Evolutionary conservation across 2,888 invertebrate genomes (phyloP).

Genomic region (Polyploca ridens): DNA sequence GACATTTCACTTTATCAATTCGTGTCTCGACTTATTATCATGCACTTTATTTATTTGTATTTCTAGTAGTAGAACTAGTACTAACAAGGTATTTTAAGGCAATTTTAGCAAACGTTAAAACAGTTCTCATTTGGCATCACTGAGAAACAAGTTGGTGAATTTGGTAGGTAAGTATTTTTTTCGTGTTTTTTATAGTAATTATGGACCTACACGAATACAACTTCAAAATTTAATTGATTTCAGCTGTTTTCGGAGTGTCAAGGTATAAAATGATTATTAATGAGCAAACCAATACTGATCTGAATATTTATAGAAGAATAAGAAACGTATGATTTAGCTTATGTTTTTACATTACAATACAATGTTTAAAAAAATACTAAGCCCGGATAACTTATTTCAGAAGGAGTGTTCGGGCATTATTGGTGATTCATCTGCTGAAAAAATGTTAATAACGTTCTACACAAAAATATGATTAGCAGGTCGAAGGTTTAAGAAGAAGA

Average conservation of each 20-base stretch:
- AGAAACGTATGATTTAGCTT: background rate
- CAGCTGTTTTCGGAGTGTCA: background rate
- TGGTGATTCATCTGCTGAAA: background rate
- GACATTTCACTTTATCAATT: slow-evolving; percentile 25
- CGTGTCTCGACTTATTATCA: slow-evolving; percentile 25
- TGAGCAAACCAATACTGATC: slow-evolving; percentile 27
- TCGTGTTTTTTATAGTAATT: too few species aligned
- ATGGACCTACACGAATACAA: too few species aligned
- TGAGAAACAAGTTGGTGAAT: background rate
- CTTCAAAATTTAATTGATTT: too few species aligned
- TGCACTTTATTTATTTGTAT: background rate
- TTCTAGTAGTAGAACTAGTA: background rate
- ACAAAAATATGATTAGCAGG: background rate
- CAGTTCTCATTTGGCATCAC: background rate
- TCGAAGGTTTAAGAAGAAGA: too few species aligned
- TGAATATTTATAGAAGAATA: slow-evolving; percentile 10
- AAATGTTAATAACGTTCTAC: background rate
- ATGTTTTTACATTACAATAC: background rate
- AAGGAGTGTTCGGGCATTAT: background rate
- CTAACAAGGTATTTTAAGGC: background rate
- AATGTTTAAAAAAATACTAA: background rate
- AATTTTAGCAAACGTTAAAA: background rate
- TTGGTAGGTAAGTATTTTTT: background rate
- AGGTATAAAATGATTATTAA: slow-evolving; percentile 26
- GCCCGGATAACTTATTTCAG: background rate